These are phyloP conservation scores for Timema cristinae DNA, from an alignment of 2,888 invertebrate species.

Conservation along the genomic window DNA sequence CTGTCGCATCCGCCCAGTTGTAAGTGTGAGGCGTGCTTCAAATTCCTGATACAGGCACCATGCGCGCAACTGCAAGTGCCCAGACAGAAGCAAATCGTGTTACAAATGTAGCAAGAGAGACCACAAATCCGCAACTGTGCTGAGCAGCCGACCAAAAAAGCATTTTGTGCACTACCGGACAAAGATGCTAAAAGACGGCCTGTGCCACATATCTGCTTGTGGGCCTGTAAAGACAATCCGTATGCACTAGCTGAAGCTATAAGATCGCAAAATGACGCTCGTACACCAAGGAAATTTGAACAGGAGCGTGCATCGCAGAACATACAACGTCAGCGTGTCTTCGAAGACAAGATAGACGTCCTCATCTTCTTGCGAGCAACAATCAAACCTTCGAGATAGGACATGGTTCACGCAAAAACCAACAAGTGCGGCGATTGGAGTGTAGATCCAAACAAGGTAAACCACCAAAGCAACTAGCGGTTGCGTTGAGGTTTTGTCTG, in stretches of 20 bases:
- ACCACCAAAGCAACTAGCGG: background rate
- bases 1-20: background rate
- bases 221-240: background rate
- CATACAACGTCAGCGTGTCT: background rate
- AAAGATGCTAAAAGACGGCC: background rate
- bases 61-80: background rate
- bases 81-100: background rate
- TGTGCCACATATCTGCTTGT: background rate
- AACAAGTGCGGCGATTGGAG: background rate
- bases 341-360: background rate
- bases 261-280: constrained; percentile 1
- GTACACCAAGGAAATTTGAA: background rate
- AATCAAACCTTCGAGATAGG: constrained; percentile 4
- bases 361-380: background rate
- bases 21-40: background rate
- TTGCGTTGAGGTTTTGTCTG: background rate
- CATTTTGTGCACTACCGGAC: background rate
- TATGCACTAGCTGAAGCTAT: background rate
- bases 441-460: background rate
- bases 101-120: background rate
- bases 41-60: background rate
- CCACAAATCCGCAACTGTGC: background rate
- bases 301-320: background rate
- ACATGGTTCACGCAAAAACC: background rate
- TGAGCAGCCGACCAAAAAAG: background rate